A percentile compares a stretch with the other conserved stretches of the same genome.
phyloP scores from a whole-genome alignment of 1,140 invertebrate genomes.

The Onthophagus taurus region DNA sequence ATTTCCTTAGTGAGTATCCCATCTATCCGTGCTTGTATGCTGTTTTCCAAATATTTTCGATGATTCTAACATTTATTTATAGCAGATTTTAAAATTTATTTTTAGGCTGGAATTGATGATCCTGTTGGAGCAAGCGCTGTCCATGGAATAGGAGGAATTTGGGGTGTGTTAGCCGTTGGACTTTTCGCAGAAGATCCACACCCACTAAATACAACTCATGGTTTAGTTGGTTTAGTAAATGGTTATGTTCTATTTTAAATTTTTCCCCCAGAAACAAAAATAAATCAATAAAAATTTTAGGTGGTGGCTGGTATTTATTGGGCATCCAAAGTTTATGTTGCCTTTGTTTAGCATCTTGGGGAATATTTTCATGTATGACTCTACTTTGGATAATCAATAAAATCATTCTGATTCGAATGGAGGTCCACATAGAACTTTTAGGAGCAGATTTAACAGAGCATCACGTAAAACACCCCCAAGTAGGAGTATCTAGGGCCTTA shows the following conservation, averaged over 20 bases:
- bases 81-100: too few relatives aligned
- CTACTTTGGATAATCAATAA: conserved; percentile 69
- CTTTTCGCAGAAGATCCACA: conserved; percentile 81
- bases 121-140: conserved; percentile 85
- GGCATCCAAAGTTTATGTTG: conserved; percentile 68
- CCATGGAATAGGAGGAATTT: conserved; percentile 66
- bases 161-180: conserved; percentile 77
- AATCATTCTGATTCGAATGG: conserved; percentile 74
- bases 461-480: conserved; percentile 51
- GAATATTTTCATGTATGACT: conserved; percentile 54
- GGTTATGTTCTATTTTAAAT: conserved; percentile 41
- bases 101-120: conserved; percentile 68
- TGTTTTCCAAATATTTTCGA: too few relatives aligned
- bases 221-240: conserved; percentile 69
- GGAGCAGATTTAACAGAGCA: conserved; percentile 85
- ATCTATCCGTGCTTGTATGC: too few relatives aligned
- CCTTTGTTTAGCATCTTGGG: conserved; percentile 64
- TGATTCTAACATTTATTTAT: too few relatives aligned
- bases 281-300: conserved; percentile 36
- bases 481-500: conserved; percentile 52
- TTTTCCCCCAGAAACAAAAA: neutral
- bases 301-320: conserved; percentile 78
- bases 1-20: too few relatives aligned
- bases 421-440: conserved; percentile 69
- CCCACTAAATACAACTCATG: conserved; percentile 66